Evolutionary conservation across 2,797 vertebrate genomes (phyloP).

Genomic region (Picus viridis): DNA sequence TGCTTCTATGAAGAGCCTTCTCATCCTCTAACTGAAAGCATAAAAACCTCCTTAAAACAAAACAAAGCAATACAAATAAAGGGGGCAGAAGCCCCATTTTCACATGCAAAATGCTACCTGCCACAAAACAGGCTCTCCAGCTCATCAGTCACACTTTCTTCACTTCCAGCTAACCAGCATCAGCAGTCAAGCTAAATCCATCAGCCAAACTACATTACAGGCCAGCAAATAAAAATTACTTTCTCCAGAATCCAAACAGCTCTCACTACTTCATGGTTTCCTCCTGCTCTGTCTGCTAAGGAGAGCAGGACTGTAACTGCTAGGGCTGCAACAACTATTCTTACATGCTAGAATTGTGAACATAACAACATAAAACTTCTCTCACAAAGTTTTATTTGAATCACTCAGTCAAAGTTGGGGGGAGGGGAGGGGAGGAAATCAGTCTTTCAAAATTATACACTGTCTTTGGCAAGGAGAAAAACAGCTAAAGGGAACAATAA

Average conservation of each 20-base stretch:
- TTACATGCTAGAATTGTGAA: neutral
- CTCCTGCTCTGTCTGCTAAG: neutral
- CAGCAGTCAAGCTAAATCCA: neutral
- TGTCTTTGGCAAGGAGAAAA: constrained; percentile 39
- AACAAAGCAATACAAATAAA: neutral
- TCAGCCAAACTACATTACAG: neutral
- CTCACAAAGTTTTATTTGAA: constrained; percentile 48
- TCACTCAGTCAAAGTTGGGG: constrained; percentile 1
- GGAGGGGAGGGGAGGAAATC: neutral
- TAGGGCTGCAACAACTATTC: neutral
- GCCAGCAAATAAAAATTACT: constrained; percentile 15
- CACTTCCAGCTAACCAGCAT: neutral
- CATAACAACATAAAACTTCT: constrained; percentile 29
- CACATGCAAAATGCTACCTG: neutral
- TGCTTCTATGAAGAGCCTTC: neutral
- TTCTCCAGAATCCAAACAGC: constrained; percentile 48
- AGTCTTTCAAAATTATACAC: constrained; percentile 1
- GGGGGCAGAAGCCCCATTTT: neutral
- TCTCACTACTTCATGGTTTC: constrained; percentile 20
- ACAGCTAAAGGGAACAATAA: constrained; percentile 50
- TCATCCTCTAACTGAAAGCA: neutral
- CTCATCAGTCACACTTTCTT: neutral
- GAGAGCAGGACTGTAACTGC: neutral
- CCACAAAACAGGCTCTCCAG: neutral
- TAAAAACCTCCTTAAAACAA: neutral